Conservation (phyloP, 2,113 vertebrate species). For the Todiramphus saurophagus region DNA sequence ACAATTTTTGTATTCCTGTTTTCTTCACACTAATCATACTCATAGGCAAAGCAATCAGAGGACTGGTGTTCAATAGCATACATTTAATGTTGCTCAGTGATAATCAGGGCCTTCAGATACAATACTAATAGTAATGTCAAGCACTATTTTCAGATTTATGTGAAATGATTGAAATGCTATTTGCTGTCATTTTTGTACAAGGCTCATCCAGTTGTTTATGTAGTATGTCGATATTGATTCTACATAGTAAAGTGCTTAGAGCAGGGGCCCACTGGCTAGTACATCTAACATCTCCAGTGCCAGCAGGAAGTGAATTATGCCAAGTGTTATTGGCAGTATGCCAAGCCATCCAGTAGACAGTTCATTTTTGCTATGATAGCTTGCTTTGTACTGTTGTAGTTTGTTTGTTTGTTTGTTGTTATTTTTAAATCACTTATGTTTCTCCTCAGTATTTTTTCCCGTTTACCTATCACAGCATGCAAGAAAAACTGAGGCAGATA, state of each 20-base stretch:
- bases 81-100: slow-evolving; percentile 66
- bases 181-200: slow-evolving; percentile 66
- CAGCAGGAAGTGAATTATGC: slow-evolving; percentile 57
- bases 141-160: slow-evolving; percentile 67
- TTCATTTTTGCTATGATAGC: slow-evolving; percentile 16
- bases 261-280: slow-evolving; percentile 41
- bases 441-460: slow-evolving; percentile 47
- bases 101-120: slow-evolving; percentile 56
- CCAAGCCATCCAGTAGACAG: slow-evolving; percentile 61
- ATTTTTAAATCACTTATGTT: slow-evolving; percentile 34
- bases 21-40: slow-evolving; percentile 52
- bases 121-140: slow-evolving; percentile 69
- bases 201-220: slow-evolving; percentile 68
- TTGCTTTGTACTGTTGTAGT: background rate
- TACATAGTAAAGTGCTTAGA: slow-evolving; percentile 47
- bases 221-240: slow-evolving; percentile 62
- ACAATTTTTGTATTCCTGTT: slow-evolving; percentile 49
- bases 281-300: slow-evolving; percentile 56
- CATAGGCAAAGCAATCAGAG: slow-evolving; percentile 24
- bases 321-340: slow-evolving; percentile 65
- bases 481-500: slow-evolving; percentile 44
- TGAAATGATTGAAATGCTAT: slow-evolving; percentile 68
- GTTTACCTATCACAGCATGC: slow-evolving; percentile 34
- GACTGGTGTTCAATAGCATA: slow-evolving; percentile 52
- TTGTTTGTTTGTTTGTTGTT: rapidly evolving